Conservation (phyloP, 2,113 vertebrate species). For the Epinephelus moara region DNA sequence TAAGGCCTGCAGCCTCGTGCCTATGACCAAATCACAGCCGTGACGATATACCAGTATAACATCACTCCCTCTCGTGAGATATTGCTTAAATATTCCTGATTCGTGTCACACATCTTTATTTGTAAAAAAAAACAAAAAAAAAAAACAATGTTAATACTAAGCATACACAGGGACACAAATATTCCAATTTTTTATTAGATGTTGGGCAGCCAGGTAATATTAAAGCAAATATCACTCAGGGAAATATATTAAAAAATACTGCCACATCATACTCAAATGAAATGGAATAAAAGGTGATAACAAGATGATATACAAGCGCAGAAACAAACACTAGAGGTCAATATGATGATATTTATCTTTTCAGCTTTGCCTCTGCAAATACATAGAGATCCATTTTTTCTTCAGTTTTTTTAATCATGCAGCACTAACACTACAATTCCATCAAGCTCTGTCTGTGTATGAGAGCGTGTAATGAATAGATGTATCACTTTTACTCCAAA, state of each 20-base stretch:
- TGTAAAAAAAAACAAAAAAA: too few relatives aligned
- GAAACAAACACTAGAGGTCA: constrained; percentile 9
- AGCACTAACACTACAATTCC: not conserved
- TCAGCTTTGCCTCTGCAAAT: not conserved
- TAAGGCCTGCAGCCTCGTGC: too few relatives aligned
- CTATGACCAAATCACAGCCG: too few relatives aligned
- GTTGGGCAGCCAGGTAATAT: not conserved
- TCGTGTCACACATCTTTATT: too few relatives aligned
- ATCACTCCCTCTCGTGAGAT: too few relatives aligned
- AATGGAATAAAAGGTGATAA: not conserved
- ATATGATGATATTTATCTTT: not conserved
- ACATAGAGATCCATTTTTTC: not conserved
- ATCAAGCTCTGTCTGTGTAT: not conserved
- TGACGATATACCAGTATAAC: too few relatives aligned
- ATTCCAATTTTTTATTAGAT: not conserved
- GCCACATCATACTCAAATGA: not conserved
- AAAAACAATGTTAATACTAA: not conserved
- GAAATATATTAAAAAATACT: not conserved
- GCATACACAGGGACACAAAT: not conserved
- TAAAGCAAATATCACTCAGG: not conserved
- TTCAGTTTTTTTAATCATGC: not conserved
- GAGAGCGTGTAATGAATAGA: constrained; percentile 29
- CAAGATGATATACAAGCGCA: not conserved
- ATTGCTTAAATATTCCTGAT: not conserved
- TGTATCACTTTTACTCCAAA: constrained; percentile 6